Percentiles rank a stretch among this genome's conserved stretches.
phyloP scores from a whole-genome alignment of 2,888 invertebrate genomes.

The Pollenia angustigena region DNA sequence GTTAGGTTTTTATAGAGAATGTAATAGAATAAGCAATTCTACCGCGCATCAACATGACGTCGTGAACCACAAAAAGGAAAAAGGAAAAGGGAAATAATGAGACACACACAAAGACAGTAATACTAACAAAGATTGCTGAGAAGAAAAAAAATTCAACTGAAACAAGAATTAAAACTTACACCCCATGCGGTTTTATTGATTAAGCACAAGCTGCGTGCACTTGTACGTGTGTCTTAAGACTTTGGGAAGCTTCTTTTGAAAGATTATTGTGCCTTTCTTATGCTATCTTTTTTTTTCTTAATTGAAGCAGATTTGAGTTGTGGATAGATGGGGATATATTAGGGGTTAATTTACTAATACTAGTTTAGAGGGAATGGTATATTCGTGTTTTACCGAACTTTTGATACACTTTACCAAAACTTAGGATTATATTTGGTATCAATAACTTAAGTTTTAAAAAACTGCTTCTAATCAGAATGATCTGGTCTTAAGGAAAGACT shows the following conservation, averaged over 20 bases:
- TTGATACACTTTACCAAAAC: no score
- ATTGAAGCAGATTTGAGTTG: not conserved
- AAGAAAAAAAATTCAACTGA: constrained; percentile 4
- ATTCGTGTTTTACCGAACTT: no score
- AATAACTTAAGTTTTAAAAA: no score
- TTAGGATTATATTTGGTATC: no score
- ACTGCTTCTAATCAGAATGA: no score
- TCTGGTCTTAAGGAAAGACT: no score
- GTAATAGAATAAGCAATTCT: constrained; percentile 34
- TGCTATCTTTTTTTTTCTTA: not conserved
- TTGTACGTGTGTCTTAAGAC: constrained; percentile 56
- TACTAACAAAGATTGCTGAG: constrained; percentile 17
- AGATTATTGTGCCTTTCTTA: constrained; percentile 37
- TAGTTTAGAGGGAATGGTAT: no score
- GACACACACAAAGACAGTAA: not conserved
- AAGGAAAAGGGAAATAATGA: constrained; percentile 1
- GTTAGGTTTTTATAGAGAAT: not conserved
- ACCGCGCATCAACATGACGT: constrained; percentile 68
- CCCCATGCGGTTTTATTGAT: constrained; percentile 74
- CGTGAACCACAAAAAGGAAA: constrained; percentile 54
- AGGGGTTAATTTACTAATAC: no score
- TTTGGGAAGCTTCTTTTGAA: constrained; percentile 21
- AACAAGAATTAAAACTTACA: constrained; percentile 49
- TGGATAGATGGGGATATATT: not conserved
- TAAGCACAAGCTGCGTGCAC: constrained; percentile 74